phyloP scores from a whole-genome alignment of 2,888 invertebrate species.

The Arctia plantaginis region DNA sequence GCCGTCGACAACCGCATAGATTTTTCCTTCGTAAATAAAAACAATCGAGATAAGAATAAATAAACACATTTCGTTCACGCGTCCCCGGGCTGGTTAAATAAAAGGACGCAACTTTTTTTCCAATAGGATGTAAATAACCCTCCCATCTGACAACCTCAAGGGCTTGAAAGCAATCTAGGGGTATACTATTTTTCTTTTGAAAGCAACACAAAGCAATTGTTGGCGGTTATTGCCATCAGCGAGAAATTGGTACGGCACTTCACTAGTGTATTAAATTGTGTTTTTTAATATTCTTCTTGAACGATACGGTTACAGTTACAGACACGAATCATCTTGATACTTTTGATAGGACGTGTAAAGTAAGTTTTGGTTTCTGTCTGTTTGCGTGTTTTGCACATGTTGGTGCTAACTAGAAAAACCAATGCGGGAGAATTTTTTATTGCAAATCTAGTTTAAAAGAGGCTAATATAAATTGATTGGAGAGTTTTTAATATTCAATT shows the following conservation, averaged over 20 bases:
- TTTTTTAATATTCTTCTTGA: conserved; percentile 3
- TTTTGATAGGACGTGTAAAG: neutral
- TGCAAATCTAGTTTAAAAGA: neutral
- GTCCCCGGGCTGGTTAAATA: conserved; percentile 58
- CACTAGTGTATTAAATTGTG: conserved; percentile 6
- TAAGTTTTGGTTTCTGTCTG: neutral
- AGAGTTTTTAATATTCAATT: too few species aligned
- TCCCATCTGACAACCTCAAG: conserved; percentile 73
- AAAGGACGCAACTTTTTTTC: conserved; percentile 64
- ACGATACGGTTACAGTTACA: neutral
- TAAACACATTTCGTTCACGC: conserved; percentile 55
- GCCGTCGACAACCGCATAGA: conserved; percentile 29
- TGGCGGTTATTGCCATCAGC: conserved; percentile 72
- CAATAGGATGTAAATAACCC: conserved; percentile 75
- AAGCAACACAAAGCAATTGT: conserved; percentile 78
- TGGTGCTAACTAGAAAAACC: neutral
- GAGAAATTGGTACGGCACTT: conserved; percentile 58
- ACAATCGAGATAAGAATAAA: conserved; percentile 55
- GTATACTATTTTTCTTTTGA: conserved; percentile 74
- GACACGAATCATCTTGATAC: neutral
- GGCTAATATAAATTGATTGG: too few species aligned
- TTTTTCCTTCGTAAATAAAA: conserved; percentile 49
- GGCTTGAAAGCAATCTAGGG: conserved; percentile 77
- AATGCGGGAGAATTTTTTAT: too few species aligned
- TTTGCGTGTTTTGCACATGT: neutral